Percentiles rank a stretch among this genome's conserved stretches.
Evolutionary conservation across 2,888 invertebrate species (phyloP).

Genomic region (Cantharis rufa): DNA sequence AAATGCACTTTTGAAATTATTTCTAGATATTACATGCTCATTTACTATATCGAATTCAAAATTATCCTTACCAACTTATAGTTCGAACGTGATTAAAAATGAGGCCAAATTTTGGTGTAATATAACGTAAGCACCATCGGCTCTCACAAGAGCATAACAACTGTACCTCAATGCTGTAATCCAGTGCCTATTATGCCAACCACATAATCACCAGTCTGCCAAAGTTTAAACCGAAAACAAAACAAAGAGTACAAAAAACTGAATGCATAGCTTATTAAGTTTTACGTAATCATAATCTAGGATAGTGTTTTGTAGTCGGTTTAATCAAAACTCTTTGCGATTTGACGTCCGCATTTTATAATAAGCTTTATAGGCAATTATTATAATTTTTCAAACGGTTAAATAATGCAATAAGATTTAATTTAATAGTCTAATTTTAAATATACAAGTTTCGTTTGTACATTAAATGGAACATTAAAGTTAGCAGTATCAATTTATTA

Average conservation of each 20-base stretch:
- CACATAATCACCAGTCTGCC: not conserved
- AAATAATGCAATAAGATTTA: not conserved
- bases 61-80: not conserved
- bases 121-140: not conserved
- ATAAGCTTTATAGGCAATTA: too few relatives aligned
- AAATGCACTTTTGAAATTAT: not conserved
- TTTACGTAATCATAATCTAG: not conserved
- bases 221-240: not conserved
- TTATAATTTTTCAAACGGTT: too few relatives aligned
- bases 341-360: too few relatives aligned
- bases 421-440: not conserved
- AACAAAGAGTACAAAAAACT: not conserved
- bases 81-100: not conserved
- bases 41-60: not conserved
- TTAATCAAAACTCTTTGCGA: not conserved
- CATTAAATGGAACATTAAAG: not conserved
- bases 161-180: not conserved
- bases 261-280: not conserved
- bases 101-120: not conserved
- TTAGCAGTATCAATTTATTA: not conserved
- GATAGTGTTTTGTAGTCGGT: not conserved
- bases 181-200: not conserved
- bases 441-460: not conserved
- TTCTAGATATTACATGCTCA: not conserved
- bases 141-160: not conserved